Percentiles rank a stretch among this genome's conserved stretches.
These are phyloP conservation scores for Cyclargus thomasi DNA, from an alignment of 1,140 invertebrate genomes.

Conservation along the genomic window DNA sequence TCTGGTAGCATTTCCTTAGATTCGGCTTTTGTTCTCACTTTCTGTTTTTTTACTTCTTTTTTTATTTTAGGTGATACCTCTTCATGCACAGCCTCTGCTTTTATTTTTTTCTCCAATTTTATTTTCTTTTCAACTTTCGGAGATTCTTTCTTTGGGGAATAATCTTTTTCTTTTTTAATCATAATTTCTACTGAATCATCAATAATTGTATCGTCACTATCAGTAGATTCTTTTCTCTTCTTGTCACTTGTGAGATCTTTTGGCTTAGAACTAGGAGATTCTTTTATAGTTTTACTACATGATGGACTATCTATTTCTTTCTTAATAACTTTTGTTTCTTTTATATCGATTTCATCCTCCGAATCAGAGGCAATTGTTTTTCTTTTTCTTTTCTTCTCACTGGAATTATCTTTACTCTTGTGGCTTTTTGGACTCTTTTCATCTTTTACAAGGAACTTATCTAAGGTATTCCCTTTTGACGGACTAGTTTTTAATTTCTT, in stretches of 20 bases:
- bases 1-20: slow-evolving; percentile 24
- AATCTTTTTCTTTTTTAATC: background rate
- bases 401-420: slow-evolving; percentile 26
- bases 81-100: background rate
- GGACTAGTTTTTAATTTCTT: slow-evolving; percentile 48
- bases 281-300: background rate
- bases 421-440: slow-evolving; percentile 23
- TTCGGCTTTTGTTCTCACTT: background rate
- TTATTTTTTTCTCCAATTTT: slow-evolving; percentile 14
- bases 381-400: slow-evolving; percentile 23
- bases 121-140: slow-evolving; percentile 13
- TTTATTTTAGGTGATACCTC: background rate
- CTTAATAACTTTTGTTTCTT: slow-evolving; percentile 11
- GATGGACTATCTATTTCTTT: background rate
- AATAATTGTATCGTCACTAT: slow-evolving; percentile 5
- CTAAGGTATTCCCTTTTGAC: slow-evolving; percentile 31
- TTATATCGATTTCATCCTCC: slow-evolving; percentile 5
- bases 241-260: background rate
- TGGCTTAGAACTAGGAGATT: background rate
- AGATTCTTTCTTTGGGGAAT: background rate
- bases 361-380: background rate
- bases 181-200: slow-evolving; percentile 2
- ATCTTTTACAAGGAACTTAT: slow-evolving; percentile 37
- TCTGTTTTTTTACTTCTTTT: slow-evolving; percentile 7
- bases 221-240: background rate